Conservation (phyloP, 2,113 vertebrate genomes). For the Chaenocephalus aceratus region DNA sequence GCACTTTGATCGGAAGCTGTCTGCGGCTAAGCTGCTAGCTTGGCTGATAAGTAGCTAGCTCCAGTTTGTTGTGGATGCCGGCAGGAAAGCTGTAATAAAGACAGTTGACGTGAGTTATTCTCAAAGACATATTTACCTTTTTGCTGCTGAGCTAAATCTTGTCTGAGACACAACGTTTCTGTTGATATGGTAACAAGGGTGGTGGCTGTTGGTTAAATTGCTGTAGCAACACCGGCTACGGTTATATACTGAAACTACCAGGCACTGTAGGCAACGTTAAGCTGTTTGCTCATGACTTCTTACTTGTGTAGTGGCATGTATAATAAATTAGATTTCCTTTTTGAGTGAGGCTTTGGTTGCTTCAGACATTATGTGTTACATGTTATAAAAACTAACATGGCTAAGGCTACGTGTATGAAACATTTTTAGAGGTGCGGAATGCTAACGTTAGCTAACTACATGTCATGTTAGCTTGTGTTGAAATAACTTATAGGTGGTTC, state of each 20-base stretch:
- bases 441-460: constrained; percentile 43
- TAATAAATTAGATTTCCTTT: neutral
- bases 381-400: neutral
- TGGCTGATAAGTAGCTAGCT: constrained; percentile 33
- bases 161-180: neutral
- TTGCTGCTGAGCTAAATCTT: fast-evolving
- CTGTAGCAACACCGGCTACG: constrained; percentile 23
- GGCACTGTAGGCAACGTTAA: neutral
- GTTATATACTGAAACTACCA: constrained; percentile 24
- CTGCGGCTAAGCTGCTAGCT: constrained; percentile 62
- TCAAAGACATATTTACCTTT: fast-evolving
- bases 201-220: constrained; percentile 45
- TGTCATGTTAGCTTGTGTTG: neutral
- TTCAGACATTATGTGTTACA: neutral
- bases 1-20: constrained; percentile 61
- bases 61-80: constrained; percentile 29
- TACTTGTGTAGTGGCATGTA: neutral
- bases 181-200: constrained; percentile 32
- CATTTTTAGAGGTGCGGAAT: constrained; percentile 4
- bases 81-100: constrained; percentile 9
- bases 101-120: constrained; percentile 61
- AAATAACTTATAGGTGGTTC: neutral
- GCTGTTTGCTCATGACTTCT: neutral
- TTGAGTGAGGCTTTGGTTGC: fast-evolving
- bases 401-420: neutral